Percentiles rank a stretch among this genome's conserved stretches.
phyloP scores from a whole-genome alignment of 2,888 invertebrate species.

The Drosophila melanocephala region DNA sequence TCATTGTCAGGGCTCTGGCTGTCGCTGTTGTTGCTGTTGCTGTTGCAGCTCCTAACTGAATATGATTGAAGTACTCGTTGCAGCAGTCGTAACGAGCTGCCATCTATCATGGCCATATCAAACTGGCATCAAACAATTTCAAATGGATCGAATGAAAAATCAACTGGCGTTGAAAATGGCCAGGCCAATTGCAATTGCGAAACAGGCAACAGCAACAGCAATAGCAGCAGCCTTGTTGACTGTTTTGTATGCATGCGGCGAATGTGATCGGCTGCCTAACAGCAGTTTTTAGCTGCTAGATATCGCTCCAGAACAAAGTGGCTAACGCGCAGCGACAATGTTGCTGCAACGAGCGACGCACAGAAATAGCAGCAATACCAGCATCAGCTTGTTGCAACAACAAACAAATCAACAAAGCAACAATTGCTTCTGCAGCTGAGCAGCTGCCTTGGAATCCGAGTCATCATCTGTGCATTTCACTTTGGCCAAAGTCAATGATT shows the following conservation, averaged over 20 bases:
- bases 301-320: conserved; percentile 79
- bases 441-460: conserved; percentile 36
- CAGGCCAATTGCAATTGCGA: conserved; percentile 79
- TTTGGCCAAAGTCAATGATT: conserved; percentile 72
- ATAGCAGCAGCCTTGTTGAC: conserved; percentile 38
- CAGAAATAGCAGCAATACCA: conserved; percentile 53
- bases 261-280: conserved; percentile 78
- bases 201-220: conserved; percentile 24
- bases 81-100: conserved; percentile 70
- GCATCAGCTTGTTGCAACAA: conserved; percentile 20
- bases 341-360: conserved; percentile 60
- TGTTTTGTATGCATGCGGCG: conserved; percentile 78
- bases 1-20: conserved; percentile 47
- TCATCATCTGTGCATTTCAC: conserved; percentile 73
- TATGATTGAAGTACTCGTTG: conserved; percentile 73
- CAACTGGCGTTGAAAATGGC: conserved; percentile 75
- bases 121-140: conserved; percentile 80
- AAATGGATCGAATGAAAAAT: conserved; percentile 82
- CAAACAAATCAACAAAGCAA: conserved; percentile 28
- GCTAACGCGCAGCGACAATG: conserved; percentile 71
- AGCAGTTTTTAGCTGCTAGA: conserved; percentile 77
- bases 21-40: conserved; percentile 8
- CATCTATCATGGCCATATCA: conserved; percentile 81
- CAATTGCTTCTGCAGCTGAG: conserved; percentile 41
- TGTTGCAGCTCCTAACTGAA: conserved; percentile 38